Conservation (phyloP, 2,797 vertebrate species). For the Pitangus sulphuratus region DNA sequence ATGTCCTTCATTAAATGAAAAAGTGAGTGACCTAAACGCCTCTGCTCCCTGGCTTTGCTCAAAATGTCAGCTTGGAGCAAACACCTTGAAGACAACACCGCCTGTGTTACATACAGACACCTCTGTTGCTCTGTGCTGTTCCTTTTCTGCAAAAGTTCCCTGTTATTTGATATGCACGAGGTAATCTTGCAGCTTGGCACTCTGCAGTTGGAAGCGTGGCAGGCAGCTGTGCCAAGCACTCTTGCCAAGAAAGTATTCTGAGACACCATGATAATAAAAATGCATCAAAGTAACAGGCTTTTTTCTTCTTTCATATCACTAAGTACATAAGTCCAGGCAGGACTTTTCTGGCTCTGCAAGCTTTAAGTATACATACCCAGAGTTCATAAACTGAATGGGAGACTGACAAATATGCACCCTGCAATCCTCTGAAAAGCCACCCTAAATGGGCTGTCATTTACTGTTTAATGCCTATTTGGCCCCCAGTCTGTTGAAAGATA, state of each 20-base stretch:
- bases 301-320: not conserved
- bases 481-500: not conserved
- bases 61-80: not conserved
- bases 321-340: not conserved
- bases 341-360: not conserved
- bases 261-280: constrained; percentile 11
- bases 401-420: not conserved
- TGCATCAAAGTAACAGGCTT: not conserved
- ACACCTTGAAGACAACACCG: not conserved
- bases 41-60: not conserved
- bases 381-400: not conserved
- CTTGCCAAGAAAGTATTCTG: constrained; percentile 27
- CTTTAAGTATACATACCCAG: not conserved
- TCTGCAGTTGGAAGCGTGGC: not conserved
- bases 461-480: not conserved
- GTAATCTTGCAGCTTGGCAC: not conserved
- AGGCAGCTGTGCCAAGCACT: not conserved
- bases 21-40: not conserved
- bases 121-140: rapidly evolving
- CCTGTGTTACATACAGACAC: not conserved
- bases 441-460: not conserved
- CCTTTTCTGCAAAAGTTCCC: not conserved
- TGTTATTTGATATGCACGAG: not conserved
- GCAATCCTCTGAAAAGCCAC: not conserved
- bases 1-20: not conserved